These are phyloP conservation scores for Idaea aversata DNA, from an alignment of 2,888 invertebrate species.

Conservation along the genomic window DNA sequence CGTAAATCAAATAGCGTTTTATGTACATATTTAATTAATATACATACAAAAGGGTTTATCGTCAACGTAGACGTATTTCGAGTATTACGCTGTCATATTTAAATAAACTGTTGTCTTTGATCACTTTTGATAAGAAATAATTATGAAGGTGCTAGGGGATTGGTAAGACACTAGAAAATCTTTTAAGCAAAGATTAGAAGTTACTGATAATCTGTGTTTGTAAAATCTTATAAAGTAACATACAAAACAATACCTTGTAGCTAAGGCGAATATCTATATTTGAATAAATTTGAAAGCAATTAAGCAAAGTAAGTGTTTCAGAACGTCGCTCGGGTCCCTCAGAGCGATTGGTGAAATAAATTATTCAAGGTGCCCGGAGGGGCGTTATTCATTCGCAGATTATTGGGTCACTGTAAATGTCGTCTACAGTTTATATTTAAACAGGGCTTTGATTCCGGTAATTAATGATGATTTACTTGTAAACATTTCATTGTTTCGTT, in stretches of 20 bases:
- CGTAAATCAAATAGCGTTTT: too few species aligned
- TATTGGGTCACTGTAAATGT: slow-evolving; percentile 36
- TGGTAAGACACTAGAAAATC: too few species aligned
- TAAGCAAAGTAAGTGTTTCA: slow-evolving; percentile 17
- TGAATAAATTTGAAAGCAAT: slow-evolving; percentile 16
- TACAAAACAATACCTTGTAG: neutral
- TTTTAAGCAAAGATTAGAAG: too few species aligned
- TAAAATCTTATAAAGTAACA: neutral
- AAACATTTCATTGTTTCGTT: neutral
- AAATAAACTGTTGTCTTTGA: neutral
- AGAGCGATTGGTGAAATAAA: slow-evolving; percentile 51
- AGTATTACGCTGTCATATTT: neutral
- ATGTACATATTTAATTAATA: neutral
- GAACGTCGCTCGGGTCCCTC: slow-evolving; percentile 37
- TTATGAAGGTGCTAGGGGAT: too few species aligned
- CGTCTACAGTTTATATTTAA: slow-evolving; percentile 23
- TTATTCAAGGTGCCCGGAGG: slow-evolving; percentile 42
- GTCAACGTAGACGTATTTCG: neutral
- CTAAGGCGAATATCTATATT: slow-evolving; percentile 2
- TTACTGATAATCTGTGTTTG: too few species aligned
- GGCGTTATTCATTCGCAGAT: slow-evolving; percentile 47
- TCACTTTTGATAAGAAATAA: too few species aligned
- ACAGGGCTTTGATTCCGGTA: slow-evolving; percentile 12
- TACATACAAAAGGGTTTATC: neutral
- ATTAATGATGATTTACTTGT: slow-evolving; percentile 3